A percentile compares a stretch with the other conserved stretches of the same genome.
These are phyloP conservation scores for Semotilus atromaculatus DNA, from an alignment of 2,797 vertebrate genomes.

Conservation along the genomic window DNA sequence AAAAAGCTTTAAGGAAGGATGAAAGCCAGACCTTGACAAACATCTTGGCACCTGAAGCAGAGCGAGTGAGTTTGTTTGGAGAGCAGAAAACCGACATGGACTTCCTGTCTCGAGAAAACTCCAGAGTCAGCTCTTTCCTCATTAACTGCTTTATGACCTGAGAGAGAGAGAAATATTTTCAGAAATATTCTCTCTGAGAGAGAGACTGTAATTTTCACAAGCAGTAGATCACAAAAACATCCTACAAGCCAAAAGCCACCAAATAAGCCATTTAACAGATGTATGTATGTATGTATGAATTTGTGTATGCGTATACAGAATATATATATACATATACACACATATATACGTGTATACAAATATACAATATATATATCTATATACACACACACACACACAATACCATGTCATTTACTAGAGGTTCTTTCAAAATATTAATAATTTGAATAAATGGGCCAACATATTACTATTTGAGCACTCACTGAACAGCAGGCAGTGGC, in stretches of 20 bases:
- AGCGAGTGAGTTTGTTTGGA: slow-evolving; percentile 74
- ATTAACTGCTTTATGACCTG: slow-evolving; percentile 83
- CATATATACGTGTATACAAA: too few species aligned
- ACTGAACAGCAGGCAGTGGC: slow-evolving; percentile 81
- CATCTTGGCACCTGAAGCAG: slow-evolving; percentile 78
- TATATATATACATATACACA: too few species aligned
- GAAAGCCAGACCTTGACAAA: slow-evolving; percentile 77
- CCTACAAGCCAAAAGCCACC: not conserved
- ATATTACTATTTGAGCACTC: slow-evolving; percentile 58
- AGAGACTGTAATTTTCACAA: not conserved
- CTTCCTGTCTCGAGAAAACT: slow-evolving; percentile 84
- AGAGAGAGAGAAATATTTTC: slow-evolving; percentile 2
- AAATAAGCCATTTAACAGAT: not conserved
- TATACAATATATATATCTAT: too few species aligned
- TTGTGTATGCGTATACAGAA: too few species aligned
- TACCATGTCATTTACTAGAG: too few species aligned
- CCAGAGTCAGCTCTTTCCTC: slow-evolving; percentile 81
- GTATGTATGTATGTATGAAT: not conserved
- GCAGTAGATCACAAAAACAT: not conserved
- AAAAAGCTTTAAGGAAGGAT: slow-evolving; percentile 3
- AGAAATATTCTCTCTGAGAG: too few species aligned
- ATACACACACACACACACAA: too few species aligned
- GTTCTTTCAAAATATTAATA: too few species aligned
- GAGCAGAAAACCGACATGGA: slow-evolving; percentile 84
- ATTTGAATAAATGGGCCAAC: not conserved